Evolutionary conservation across 23 tunicate genomes (phyloP), one percentile per base, ranked within the genome.

Genomic region (Trididemnum miniatum): DNA sequence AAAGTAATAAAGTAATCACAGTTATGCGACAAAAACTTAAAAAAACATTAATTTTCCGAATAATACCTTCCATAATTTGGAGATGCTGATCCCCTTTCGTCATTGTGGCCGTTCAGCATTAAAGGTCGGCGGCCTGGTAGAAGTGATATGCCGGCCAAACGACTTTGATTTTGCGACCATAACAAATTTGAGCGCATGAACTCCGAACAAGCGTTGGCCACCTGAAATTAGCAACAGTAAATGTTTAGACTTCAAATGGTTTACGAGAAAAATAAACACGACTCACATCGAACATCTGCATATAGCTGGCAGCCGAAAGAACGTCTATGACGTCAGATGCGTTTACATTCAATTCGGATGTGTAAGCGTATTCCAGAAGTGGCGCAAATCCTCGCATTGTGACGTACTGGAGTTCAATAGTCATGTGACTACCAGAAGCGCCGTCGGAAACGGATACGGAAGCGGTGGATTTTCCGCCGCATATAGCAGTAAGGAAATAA

Each of bases 241-340:
- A 44, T 7, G 15, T 44, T 44, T 7, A n/a, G n/a, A 44, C 9
- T 44, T 44, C 54, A 44, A 44, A 44, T 7, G 15, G 15, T 7
- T 7, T 44, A 15, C 15, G 54, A 44, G 12, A 44, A 44, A 44
- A 44, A 44, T 44, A 44, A 15, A 44, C 9, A 44, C 9, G 9
- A 36, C 89, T 90, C 63, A 91, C 97, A 59, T 91, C 87, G 64
- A 91, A 91, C 97, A 95, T 95, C 64, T 95, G 98, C 91, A 95
- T 85, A 65, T 95, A 90, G 37, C 94, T 90, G 52, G 98, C 95
- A 0, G 98, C 98, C 3, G 94, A 71, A 12, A 95, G 84, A 24
- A 95, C 98, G 51, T 95, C 98, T 28, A 85, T 95, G 28, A 95
- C 98, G 63, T 95, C 98, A 29, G 84, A n/a, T 0, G 90, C 85